phyloP scores from a whole-genome alignment of 64 coral and sea anemone genomes.

The Dendronephthya gigantea region DNA sequence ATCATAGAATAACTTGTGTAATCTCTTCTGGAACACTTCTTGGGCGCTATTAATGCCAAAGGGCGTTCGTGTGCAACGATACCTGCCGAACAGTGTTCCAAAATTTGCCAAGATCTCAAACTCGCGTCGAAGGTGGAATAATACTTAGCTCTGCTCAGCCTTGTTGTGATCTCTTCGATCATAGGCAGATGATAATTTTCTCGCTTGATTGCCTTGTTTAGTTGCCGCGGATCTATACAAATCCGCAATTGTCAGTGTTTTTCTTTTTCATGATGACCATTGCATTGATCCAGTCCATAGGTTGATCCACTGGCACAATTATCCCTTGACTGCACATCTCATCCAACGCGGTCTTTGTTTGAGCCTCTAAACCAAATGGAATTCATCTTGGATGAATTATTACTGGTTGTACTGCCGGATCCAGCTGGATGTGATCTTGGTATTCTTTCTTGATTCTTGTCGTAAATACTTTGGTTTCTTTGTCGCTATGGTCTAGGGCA shows the following conservation, averaged over 20 bases:
- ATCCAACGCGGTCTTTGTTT: background rate
- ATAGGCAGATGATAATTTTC: background rate
- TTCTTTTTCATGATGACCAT: background rate
- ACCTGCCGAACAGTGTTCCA: background rate
- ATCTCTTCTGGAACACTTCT: background rate
- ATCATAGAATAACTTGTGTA: background rate
- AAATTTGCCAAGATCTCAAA: background rate
- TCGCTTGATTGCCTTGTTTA: background rate
- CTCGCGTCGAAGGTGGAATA: background rate
- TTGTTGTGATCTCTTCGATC: background rate
- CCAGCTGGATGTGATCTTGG: background rate
- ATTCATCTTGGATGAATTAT: background rate
- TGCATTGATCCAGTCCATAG: background rate
- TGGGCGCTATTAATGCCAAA: background rate
- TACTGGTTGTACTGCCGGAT: background rate
- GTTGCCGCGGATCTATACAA: background rate
- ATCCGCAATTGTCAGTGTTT: background rate
- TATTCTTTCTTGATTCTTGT: background rate
- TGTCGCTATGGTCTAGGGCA: background rate
- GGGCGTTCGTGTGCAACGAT: background rate
- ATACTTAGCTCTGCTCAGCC: background rate
- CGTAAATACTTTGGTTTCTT: background rate
- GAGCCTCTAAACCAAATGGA: background rate
- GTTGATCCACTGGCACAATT: background rate
- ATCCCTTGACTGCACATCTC: background rate